Percentiles rank a stretch among this genome's conserved stretches.
These are phyloP conservation scores for Papilio dardanus DNA, from an alignment of 1,140 invertebrate species.

Conservation along the genomic window DNA sequence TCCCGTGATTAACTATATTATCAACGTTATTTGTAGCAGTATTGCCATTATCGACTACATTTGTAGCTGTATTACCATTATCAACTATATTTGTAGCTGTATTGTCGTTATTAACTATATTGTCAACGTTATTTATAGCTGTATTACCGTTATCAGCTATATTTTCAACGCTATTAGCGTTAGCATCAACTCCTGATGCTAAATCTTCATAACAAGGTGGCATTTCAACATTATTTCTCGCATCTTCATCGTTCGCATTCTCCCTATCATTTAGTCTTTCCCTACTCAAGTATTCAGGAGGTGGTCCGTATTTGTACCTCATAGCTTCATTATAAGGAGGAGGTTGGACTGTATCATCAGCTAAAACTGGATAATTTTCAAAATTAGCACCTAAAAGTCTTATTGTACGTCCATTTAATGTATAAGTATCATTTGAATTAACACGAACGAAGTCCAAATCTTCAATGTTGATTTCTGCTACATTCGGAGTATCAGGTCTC, in stretches of 20 bases:
- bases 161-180: constrained; percentile 40
- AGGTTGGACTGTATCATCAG: constrained; percentile 70
- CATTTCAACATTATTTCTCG: constrained; percentile 69
- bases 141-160: not conserved
- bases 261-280: constrained; percentile 67
- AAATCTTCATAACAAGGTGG: constrained; percentile 71
- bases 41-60: no score
- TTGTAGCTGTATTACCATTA: no score
- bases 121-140: no score
- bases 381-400: constrained; percentile 70
- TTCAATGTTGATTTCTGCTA: constrained; percentile 63
- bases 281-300: constrained; percentile 82
- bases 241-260: constrained; percentile 51
- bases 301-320: constrained; percentile 81
- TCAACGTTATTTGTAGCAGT: no score
- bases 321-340: constrained; percentile 84
- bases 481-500: constrained; percentile 68
- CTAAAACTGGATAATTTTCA: constrained; percentile 64
- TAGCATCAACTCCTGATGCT: constrained; percentile 46
- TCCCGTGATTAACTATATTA: no score
- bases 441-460: constrained; percentile 65
- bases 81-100: no score
- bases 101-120: no score
- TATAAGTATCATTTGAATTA: constrained; percentile 70
- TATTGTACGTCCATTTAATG: constrained; percentile 74